Conservation (phyloP, 2,888 invertebrate species). For the Bombylius major region DNA sequence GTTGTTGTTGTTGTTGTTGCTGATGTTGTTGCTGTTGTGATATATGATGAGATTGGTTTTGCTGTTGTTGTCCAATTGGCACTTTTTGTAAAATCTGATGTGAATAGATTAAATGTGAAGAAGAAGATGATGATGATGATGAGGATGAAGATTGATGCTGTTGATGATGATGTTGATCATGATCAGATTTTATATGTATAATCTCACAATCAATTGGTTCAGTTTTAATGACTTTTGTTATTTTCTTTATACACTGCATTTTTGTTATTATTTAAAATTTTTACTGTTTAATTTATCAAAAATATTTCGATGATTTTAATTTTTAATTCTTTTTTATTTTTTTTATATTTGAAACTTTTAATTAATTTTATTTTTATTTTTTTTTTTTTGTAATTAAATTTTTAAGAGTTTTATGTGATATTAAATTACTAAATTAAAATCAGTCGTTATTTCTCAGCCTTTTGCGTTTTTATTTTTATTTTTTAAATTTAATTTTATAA, state of each 20-base stretch:
- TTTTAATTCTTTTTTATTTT: constrained; percentile 5
- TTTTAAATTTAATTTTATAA: constrained; percentile 7
- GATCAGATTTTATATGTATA: constrained; percentile 23
- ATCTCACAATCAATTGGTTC: constrained; percentile 32
- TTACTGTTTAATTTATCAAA: background rate
- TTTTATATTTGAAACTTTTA: constrained; percentile 5
- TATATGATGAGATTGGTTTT: constrained; percentile 13
- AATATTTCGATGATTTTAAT: constrained; percentile 8
- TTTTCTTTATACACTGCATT: constrained; percentile 31
- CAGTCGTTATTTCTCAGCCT: constrained; percentile 18
- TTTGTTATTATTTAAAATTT: constrained; percentile 15
- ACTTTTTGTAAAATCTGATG: background rate
- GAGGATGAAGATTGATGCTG: constrained; percentile 8
- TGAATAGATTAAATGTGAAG: constrained; percentile 20
- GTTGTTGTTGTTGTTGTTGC: background rate
- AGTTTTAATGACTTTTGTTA: constrained; percentile 28
- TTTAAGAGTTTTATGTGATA: no score
- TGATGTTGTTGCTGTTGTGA: background rate
- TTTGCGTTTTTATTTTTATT: constrained; percentile 12
- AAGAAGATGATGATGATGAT: constrained; percentile 17
- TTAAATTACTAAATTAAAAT: constrained; percentile 15
- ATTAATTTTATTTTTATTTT: background rate
- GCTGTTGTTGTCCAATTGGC: constrained; percentile 18
- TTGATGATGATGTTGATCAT: constrained; percentile 14
- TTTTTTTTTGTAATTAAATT: background rate